Evolutionary conservation across 2,888 invertebrate species (phyloP), one percentile per base, ranked within the genome.

Genomic region (Polyommatus iphigenia): DNA sequence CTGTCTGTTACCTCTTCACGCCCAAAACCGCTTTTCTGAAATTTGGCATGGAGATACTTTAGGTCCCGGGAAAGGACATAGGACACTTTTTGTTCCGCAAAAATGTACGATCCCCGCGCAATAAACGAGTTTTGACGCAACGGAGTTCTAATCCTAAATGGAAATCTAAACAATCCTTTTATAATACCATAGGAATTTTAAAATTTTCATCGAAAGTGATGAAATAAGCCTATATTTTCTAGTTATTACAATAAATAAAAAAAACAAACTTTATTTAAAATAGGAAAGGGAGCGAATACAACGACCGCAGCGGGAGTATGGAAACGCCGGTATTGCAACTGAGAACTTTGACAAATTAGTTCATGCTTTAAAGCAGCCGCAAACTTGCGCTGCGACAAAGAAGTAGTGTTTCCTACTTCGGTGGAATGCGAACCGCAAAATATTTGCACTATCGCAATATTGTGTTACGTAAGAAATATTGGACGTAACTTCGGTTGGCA

Each of bases 341-440:
- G 85, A 85, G 85, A 88, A 90, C 88, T 90, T 88, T 89, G 91
- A 91, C 90, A 91, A 91, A 91, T 90, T 90, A 90, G 88, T 90
- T 89, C 85, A 87, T 89, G 88, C 86, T 91, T 90, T 89, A 91
- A 87, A 85, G 85, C 87, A 84, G 82, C 84, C 85, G 81, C 84
- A 84, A 80, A 80, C 76, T 81, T 81, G 57, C 57, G 77, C 77
- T 73, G 73, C 72, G 76, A 77, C 83, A 82, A 82, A 81, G 84
- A 85, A 84, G 81, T 82, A 81, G 78, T 81, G 81, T 82, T 83
- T 81, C 82, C 76, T 78, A 24, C 72, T 76, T 77, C 79, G 57
- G 76, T 57, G 50, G 13, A 78, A 67, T 78, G 62, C 79, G 67
- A 76, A 32, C 59, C 46, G 24, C 59, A 71, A 77, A 77, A 77